Evolutionary conservation across 2,888 invertebrate species (phyloP), one percentile per base, ranked within the genome.

Genomic region (Oeneis ivallda): DNA sequence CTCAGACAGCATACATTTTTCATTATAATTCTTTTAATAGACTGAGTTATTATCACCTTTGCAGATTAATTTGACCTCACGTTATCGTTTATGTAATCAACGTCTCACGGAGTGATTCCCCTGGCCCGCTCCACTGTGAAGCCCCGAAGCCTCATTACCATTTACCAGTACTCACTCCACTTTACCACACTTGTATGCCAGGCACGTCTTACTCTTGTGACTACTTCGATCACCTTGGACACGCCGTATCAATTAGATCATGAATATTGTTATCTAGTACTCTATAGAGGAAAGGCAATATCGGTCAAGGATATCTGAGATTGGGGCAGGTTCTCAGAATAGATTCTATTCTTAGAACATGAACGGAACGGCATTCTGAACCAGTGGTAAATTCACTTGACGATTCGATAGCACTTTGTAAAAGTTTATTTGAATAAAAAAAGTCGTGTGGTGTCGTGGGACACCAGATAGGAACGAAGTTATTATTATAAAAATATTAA

Each of bases 211-310:
- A 43, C 41, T 13, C 37, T 43, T 43, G 41, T 43, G 58, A 15
- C 58, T 43, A 6, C 45, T 45, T 11, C 17, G 32, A 45, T 58
- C 45, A 47, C 58, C 58, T 58, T 58, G 58, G 45, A 34, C 45
- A 43, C 15, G 13, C 58, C 11, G 45, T 58, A 58, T 58, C 58
- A 58, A 58, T 47, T 47, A 58, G 58, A 58, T 58, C 58, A 58
- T 47, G 58, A 58, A 58, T 58, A 58, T 58, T 32, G 34, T 45
- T 45, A 13, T 11, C 34, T 58, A 15, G 47, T 17, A 13, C 15
- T 45, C 8, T 19, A 15, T 37, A 43, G 56, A 57, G 57, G 43
- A 47, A 58, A 58, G 47, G 39, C 19, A 13, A 58, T 58, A 58
- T 58, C 47, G 58, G 58, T 58, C 58, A 58, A 58, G 58, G 58